Conservation (phyloP, 2,113 vertebrate species). For the Halcyon malimbica region DNA sequence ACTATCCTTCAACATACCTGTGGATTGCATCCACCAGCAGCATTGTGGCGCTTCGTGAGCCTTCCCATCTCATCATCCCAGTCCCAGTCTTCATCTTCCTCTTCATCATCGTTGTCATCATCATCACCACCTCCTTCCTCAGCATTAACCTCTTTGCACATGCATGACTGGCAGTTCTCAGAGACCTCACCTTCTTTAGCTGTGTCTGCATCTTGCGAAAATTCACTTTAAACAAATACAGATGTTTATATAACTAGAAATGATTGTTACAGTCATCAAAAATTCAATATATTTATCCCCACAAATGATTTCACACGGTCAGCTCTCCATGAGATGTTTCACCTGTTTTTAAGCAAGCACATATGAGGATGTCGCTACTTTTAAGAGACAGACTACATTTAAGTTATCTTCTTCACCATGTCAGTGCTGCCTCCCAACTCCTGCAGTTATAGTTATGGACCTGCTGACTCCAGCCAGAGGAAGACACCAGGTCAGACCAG, state of each 20-base stretch:
- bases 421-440: neutral
- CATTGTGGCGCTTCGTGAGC: constrained; percentile 68
- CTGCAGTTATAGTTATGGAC: neutral
- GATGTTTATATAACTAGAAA: neutral
- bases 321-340: neutral
- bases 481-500: neutral
- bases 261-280: neutral
- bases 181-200: neutral
- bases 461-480: neutral
- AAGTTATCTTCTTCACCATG: neutral
- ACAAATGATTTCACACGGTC: neutral
- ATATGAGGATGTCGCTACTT: neutral
- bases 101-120: constrained; percentile 35
- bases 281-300: neutral
- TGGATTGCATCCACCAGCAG: constrained; percentile 69
- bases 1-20: constrained; percentile 72
- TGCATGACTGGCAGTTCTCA: neutral
- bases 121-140: constrained; percentile 36
- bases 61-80: constrained; percentile 78
- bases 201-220: neutral
- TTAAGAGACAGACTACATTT: neutral
- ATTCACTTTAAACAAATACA: constrained; percentile 65
- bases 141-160: neutral
- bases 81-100: constrained; percentile 80
- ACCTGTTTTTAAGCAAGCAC: neutral